phyloP scores from a whole-genome alignment of 2,797 vertebrate genomes.

The Melanotaenia boesemani region DNA sequence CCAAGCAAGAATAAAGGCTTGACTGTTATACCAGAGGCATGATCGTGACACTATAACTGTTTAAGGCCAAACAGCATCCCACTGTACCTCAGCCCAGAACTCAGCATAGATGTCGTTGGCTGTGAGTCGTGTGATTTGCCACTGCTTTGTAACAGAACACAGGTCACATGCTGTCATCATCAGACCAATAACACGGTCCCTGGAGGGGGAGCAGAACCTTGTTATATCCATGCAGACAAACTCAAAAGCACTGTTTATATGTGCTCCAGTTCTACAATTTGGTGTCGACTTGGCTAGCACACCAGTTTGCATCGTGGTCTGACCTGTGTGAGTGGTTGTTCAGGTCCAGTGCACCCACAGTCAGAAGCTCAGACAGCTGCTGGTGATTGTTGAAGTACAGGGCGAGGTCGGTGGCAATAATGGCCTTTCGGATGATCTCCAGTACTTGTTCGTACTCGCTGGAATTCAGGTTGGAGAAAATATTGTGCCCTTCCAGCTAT shows the following conservation, averaged over 20 bases:
- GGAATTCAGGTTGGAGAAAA: constrained; percentile 99
- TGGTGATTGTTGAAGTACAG: constrained; percentile 98
- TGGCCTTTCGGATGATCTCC: constrained; percentile 99
- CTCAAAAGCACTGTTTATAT: constrained; percentile 47
- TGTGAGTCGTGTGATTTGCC: constrained; percentile 94
- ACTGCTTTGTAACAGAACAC: constrained; percentile 97
- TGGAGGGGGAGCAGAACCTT: constrained; percentile 75
- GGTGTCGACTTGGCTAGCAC: constrained; percentile 16
- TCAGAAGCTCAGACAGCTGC: constrained; percentile 91
- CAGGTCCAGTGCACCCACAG: constrained; percentile 86
- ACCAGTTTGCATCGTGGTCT: constrained; percentile 18
- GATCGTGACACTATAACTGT: constrained; percentile 48
- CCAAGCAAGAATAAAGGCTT: constrained; percentile 31
- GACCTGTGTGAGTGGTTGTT: constrained; percentile 96
- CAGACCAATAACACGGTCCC: constrained; percentile 97
- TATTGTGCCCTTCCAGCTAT: constrained; percentile 99
- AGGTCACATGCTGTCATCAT: constrained; percentile 99
- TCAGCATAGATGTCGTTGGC: constrained; percentile 98
- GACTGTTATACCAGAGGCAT: constrained; percentile 39
- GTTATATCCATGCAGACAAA: constrained; percentile 53
- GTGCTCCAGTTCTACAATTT: constrained; percentile 13
- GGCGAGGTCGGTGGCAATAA: constrained; percentile 98
- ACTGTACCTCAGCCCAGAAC: constrained; percentile 97
- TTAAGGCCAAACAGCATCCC: constrained; percentile 52
- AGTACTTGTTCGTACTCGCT: constrained; percentile 97